These are phyloP conservation scores for Eudorcas thomsonii DNA, from an alignment of 2,113 vertebrate genomes.

Conservation along the genomic window DNA sequence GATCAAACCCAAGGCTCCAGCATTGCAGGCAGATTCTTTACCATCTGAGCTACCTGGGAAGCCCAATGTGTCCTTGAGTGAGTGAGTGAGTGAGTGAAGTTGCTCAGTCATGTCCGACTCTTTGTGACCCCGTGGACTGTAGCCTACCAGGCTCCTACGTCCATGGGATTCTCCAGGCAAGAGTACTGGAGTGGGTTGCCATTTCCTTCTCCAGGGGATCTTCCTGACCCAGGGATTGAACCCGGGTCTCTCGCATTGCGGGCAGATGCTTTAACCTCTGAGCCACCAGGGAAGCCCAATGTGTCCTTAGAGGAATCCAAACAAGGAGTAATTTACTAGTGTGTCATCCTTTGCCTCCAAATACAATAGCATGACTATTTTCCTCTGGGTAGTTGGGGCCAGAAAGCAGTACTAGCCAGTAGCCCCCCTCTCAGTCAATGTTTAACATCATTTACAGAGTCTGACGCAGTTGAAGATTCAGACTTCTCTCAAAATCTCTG, in stretches of 20 bases:
- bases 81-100: no score
- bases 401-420: background rate
- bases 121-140: background rate
- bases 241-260: background rate
- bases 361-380: background rate
- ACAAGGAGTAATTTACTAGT: background rate
- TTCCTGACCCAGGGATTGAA: background rate
- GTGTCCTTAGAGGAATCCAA: background rate
- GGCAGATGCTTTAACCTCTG: background rate
- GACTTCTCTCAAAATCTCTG: background rate
- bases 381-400: background rate
- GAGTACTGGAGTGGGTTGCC: background rate
- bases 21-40: background rate
- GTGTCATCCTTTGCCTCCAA: background rate
- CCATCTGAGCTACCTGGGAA: background rate
- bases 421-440: background rate
- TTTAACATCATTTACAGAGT: background rate
- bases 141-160: background rate
- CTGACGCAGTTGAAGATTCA: background rate
- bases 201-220: background rate
- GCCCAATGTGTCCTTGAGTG: background rate
- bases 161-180: background rate
- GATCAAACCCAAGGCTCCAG: background rate
- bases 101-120: background rate
- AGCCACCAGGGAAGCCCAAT: background rate